phyloP scores from a whole-genome alignment of 2,113 vertebrate genomes.

The Rhinopomastus cyanomelas region DNA sequence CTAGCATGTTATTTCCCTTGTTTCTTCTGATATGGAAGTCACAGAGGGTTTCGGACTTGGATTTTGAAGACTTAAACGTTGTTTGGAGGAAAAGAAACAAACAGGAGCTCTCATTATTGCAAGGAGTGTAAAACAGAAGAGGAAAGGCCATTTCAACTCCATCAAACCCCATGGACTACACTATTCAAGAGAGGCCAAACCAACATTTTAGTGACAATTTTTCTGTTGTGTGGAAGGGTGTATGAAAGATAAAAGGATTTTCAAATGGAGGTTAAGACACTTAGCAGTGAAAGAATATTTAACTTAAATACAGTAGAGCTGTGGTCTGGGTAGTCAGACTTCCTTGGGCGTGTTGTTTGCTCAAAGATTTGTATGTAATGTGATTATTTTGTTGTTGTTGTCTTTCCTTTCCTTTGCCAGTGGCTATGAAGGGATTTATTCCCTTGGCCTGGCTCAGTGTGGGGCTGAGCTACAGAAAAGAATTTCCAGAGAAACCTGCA shows the following conservation, averaged over 20 bases:
- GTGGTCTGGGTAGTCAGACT: not conserved
- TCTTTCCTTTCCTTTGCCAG: not conserved
- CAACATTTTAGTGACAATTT: not conserved
- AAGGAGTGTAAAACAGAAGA: not conserved
- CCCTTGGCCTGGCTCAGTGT: not conserved
- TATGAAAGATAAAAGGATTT: not conserved
- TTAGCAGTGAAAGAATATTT: not conserved
- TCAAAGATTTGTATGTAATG: not conserved
- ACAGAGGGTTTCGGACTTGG: rapidly evolving
- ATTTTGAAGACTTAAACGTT: not conserved
- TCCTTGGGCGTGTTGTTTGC: not conserved
- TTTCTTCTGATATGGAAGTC: rapidly evolving
- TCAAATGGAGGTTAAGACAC: not conserved
- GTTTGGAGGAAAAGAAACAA: not conserved
- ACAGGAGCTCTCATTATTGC: not conserved
- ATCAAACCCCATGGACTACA: not conserved
- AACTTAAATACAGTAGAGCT: not conserved
- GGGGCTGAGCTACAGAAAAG: not conserved
- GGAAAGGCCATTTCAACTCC: not conserved
- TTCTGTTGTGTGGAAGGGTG: not conserved
- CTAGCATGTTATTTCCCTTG: rapidly evolving
- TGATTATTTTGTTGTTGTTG: not conserved
- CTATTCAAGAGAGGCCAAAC: not conserved
- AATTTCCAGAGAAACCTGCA: not conserved
- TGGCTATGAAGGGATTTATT: not conserved